Evolutionary conservation across 2,888 invertebrate genomes (phyloP), one percentile per base, ranked within the genome.

Genomic region (Diaperis boleti): DNA sequence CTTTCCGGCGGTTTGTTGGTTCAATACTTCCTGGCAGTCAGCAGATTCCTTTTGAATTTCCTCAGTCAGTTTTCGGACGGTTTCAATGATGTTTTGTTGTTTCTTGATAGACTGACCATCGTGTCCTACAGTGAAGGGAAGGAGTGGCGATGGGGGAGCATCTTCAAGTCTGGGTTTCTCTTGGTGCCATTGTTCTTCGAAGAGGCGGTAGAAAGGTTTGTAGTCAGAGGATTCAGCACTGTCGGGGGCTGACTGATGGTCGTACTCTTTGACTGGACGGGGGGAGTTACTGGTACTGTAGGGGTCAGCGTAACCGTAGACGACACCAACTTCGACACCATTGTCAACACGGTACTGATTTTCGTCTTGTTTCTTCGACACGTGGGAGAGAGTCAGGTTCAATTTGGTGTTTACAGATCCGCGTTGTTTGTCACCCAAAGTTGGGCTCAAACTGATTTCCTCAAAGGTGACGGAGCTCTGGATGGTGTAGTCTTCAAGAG

Each of bases 401-500:
- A 90, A 83, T 61, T 81, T 79, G 75, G 87, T 88, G 69, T 83
- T 37, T 4, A 66, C 60, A n/a, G 73, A 72, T 47, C 89, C 89
- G 69, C 87, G 85, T 68, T 88, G 84, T 41, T 85, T 78, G 29
- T 87, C 85, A 71, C 84, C 83, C 59, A 87, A 74, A 61, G 84
- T 83, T 5, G 89, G 88, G 64, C 85, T 86, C 4, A 88, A 81
- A 31, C 85, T 76, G 59, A 90, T 86, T 59, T 85, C 84, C 79
- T 87, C 87, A 11, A 84, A 85, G 29, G 88, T 87, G 70, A 86
- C 84, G 5, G 89, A 82, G 52, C 88, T 87, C 77, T 88, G 89
- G 66, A 92, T 87, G 33, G 86, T 86, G 72, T 86, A 89, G 45
- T 83, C 81, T 62, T 85, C 83, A 3, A 84, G 76, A 45, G 74